Evolutionary conservation across 2,888 invertebrate species (phyloP), one percentile per base, ranked within the genome.

Genomic region (Torymus auratus): DNA sequence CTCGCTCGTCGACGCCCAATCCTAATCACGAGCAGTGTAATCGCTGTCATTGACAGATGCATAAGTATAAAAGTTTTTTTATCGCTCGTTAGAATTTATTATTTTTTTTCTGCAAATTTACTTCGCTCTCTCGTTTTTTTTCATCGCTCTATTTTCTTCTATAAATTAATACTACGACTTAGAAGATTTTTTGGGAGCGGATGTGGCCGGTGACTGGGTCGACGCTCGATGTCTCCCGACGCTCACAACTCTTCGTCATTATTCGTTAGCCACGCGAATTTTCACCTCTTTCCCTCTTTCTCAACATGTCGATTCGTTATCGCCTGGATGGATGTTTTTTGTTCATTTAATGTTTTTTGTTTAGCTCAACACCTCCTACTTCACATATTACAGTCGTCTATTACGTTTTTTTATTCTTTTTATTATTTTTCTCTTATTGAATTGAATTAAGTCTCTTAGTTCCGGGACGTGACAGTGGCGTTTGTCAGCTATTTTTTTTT

Each of bases 11-110:
- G 15, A 65, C 70, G 64, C 52, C 74, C 68, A 71, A 68, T 75
- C 79, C 69, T 71, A 41, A 77, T 72, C 56, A 71, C 74, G 72
- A 74, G 71, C 79, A 71, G 71, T 71, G 65, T 82, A 64, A 69
- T 81, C 78, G 80, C 77, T 83, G 84, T 84, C 82, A 83, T 82
- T 83, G 83, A 83, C 82, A 80, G 83, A 84, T 84, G 84, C 85
- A 83, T 85, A 84, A 85, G 85, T 86, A 86, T 83, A 87, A 86
- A 87, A 87, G 83, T 85, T 85, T 41, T 28, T 41, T 80, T 83
- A 83, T 81, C 83, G 82, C 82, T 72, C 76, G 61, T 68, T 65
- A 65, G 67, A 61, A 73, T 73, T 60, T 61, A 52, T 50, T 56
- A 2, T 68, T 61, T 50, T 83, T 82, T 79, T 82, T 80, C 78